phyloP scores from a whole-genome alignment of 2,888 invertebrate species.

The Euplagia quadripunctaria region DNA sequence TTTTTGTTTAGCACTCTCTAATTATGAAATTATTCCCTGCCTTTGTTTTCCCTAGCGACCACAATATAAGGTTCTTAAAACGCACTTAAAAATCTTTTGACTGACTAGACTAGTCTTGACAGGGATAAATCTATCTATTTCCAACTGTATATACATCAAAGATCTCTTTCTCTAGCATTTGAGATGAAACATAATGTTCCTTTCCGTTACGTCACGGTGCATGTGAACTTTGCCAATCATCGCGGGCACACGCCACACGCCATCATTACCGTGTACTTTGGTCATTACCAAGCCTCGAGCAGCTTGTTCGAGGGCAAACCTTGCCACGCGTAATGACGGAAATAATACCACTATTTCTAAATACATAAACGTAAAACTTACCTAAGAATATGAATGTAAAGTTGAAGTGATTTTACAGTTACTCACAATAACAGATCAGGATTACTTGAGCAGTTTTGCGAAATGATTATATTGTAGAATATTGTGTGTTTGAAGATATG shows the following conservation, averaged over 20 bases:
- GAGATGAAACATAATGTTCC: conserved; percentile 19
- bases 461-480: not conserved
- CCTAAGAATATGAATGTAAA: not conserved
- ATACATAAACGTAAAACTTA: not conserved
- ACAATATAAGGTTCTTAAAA: no score
- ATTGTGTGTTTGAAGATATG: not conserved
- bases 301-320: not conserved
- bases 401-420: not conserved
- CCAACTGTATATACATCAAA: no score
- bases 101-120: no score
- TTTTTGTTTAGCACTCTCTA: no score
- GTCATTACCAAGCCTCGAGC: conserved; percentile 32
- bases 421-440: not conserved
- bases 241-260: conserved; percentile 25
- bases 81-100: no score
- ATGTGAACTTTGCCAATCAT: conserved; percentile 26
- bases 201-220: conserved; percentile 40
- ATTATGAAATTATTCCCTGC: no score
- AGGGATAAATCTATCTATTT: no score
- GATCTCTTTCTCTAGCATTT: no score
- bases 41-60: no score
- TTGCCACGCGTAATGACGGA: conserved; percentile 4
- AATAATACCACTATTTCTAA: conserved; percentile 17
- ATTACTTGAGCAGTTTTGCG: not conserved
- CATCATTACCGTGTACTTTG: conserved; percentile 16